These are phyloP conservation scores for Clitarchus hookeri DNA, from an alignment of 2,888 invertebrate genomes.

Conservation along the genomic window DNA sequence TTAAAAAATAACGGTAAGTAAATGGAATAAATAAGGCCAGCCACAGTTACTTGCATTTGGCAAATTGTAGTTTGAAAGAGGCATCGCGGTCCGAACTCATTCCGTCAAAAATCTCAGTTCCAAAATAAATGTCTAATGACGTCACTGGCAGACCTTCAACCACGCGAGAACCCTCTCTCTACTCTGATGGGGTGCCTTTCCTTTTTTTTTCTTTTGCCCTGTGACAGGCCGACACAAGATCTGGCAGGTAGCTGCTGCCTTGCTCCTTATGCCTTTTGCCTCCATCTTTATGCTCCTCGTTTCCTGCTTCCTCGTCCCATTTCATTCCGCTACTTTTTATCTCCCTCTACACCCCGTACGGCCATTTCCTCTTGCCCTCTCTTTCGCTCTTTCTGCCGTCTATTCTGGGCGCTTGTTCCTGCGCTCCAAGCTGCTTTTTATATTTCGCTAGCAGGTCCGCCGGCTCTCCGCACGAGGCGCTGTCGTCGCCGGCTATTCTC, in stretches of 20 bases:
- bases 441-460: not conserved
- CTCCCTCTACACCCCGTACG: not conserved
- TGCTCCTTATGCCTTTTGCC: not conserved
- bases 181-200: not conserved
- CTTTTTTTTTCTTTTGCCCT: not conserved
- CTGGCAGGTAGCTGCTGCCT: not conserved
- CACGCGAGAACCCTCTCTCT: not conserved
- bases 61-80: not conserved
- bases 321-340: not conserved
- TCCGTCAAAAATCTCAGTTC: not conserved
- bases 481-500: not conserved
- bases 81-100: not conserved
- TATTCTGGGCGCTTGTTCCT: not conserved
- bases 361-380: not conserved
- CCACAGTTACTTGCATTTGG: too few relatives aligned
- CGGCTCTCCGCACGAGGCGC: not conserved
- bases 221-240: not conserved
- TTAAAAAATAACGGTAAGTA: too few relatives aligned
- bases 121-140: not conserved
- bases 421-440: not conserved
- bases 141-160: not conserved
- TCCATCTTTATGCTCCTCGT: constrained; percentile 14
- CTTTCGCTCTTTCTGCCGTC: not conserved
- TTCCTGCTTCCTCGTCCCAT: constrained; percentile 6
- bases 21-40: too few relatives aligned